phyloP scores from a whole-genome alignment of 1,140 invertebrate genomes.

The Heliothis subflexa region DNA sequence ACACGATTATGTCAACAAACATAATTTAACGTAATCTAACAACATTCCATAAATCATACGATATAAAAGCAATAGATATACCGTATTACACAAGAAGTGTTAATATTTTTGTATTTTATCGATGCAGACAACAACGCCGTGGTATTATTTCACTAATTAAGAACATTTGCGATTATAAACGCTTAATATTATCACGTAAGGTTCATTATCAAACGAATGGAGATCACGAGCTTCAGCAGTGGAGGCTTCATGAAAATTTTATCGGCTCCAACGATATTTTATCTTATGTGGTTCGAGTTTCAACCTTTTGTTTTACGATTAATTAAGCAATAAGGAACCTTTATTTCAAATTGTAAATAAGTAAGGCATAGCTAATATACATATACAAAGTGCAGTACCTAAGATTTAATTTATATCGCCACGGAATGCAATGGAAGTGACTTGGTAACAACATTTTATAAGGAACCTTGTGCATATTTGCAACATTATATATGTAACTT shows the following conservation, averaged over 20 bases:
- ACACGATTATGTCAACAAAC: neutral
- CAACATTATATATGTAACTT: too few relatives aligned
- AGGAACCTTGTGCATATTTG: too few relatives aligned
- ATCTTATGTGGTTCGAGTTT: neutral
- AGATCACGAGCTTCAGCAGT: conserved; percentile 10
- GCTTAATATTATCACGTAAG: neutral
- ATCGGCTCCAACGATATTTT: neutral
- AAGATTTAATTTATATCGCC: too few relatives aligned
- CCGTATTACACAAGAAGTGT: neutral
- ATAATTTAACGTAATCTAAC: neutral
- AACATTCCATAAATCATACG: neutral
- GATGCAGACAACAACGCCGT: neutral
- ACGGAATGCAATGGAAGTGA: too few relatives aligned
- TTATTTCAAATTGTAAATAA: too few relatives aligned
- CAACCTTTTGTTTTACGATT: too few relatives aligned
- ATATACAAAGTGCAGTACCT: too few relatives aligned
- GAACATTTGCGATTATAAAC: neutral
- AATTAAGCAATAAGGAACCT: too few relatives aligned
- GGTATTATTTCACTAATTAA: conserved; percentile 14
- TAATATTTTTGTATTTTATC: neutral
- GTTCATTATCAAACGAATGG: neutral
- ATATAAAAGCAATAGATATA: neutral
- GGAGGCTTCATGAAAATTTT: neutral
- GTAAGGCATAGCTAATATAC: too few relatives aligned
- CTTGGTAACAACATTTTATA: too few relatives aligned